Conservation (phyloP, 2,888 invertebrate species). For the Morinoia aosen region DNA sequence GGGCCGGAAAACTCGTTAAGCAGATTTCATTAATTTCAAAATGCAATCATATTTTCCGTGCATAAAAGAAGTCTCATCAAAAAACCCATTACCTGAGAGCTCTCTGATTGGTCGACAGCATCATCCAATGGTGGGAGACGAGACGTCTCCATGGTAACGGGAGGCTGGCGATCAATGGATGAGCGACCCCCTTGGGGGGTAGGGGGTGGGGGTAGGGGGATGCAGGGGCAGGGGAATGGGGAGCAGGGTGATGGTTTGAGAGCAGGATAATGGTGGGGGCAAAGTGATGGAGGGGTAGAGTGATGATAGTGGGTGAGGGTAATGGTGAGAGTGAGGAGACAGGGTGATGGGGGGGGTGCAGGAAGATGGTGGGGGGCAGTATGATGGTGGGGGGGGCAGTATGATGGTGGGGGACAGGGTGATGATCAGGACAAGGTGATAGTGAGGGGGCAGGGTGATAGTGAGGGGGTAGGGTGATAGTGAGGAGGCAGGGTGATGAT, state of each 20-base stretch:
- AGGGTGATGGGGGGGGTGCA: too few species aligned
- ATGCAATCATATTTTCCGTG: slow-evolving; percentile 68
- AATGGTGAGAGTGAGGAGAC: too few species aligned
- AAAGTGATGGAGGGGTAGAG: too few species aligned
- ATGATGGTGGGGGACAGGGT: too few species aligned
- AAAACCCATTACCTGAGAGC: slow-evolving; percentile 66
- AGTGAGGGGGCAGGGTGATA: too few species aligned
- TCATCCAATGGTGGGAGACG: slow-evolving; percentile 56
- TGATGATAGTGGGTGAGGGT: too few species aligned
- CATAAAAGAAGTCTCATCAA: slow-evolving; percentile 68
- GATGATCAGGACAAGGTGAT: too few species aligned
- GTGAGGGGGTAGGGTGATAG: background rate
- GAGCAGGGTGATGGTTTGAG: background rate
- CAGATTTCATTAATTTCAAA: slow-evolving; percentile 68
- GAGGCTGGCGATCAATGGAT: slow-evolving; percentile 62
- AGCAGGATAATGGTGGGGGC: too few species aligned
- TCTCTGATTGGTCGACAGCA: slow-evolving; percentile 54
- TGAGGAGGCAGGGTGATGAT: background rate
- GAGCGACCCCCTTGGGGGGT: background rate
- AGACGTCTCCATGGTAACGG: slow-evolving; percentile 62
- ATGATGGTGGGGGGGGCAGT: too few species aligned
- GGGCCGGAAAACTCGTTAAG: slow-evolving; percentile 66
- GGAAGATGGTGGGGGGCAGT: too few species aligned
- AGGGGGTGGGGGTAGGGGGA: background rate
- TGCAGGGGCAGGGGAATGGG: background rate